Percentiles rank a stretch among this genome's conserved stretches.
These are phyloP conservation scores for Gymnobelideus leadbeateri DNA, from an alignment of 2,113 vertebrate genomes.

Conservation along the genomic window DNA sequence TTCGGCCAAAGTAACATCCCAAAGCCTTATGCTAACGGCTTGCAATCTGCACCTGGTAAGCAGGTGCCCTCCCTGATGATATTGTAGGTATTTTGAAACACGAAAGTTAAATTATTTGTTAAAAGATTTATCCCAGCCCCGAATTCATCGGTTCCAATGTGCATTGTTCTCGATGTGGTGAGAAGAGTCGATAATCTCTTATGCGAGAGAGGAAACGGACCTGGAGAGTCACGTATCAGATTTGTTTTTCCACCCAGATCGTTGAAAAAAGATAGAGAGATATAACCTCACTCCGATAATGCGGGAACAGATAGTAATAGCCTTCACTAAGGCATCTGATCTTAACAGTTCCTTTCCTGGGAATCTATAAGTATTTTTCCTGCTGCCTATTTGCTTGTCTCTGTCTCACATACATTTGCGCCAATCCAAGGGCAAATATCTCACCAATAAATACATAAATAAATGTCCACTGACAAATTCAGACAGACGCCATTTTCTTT, in stretches of 20 bases:
- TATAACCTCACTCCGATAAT: neutral
- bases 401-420: neutral
- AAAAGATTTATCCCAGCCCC: neutral
- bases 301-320: neutral
- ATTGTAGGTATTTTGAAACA: neutral
- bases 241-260: neutral
- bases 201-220: neutral
- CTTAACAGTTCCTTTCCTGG: neutral
- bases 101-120: neutral
- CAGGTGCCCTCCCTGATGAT: neutral
- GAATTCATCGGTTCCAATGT: neutral
- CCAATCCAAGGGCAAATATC: neutral
- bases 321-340: neutral
- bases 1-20: neutral
- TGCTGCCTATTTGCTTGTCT: neutral
- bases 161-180: neutral
- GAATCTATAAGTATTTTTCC: neutral
- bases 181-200: neutral
- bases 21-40: neutral
- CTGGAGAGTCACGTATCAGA: neutral
- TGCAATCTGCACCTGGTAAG: neutral
- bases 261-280: neutral
- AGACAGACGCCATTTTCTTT: neutral
- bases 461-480: neutral
- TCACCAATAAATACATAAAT: neutral